Evolutionary conservation across 2,797 vertebrate genomes (phyloP).

Genomic region (Peromyscus melanophrys): DNA sequence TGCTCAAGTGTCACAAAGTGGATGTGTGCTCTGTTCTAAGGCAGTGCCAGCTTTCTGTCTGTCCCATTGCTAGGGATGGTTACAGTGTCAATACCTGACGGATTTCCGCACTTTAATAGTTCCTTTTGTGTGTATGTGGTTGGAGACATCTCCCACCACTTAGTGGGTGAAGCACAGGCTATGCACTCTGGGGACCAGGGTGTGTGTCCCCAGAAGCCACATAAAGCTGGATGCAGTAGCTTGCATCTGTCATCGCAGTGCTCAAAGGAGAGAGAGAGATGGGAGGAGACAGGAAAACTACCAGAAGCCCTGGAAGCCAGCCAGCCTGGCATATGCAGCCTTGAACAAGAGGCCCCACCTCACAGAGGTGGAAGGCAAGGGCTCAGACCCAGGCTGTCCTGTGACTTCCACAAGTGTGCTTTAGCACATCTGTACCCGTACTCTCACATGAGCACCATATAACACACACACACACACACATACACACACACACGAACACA

Average conservation of each 20-base stretch:
- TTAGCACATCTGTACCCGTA: not conserved
- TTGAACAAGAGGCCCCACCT: not conserved
- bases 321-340: not conserved
- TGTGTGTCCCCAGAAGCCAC: not conserved
- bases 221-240: not conserved
- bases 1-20: not conserved
- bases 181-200: not conserved
- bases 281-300: not conserved
- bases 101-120: not conserved
- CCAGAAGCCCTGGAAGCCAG: not conserved
- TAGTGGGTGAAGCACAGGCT: not conserved
- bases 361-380: not conserved
- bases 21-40: not conserved
- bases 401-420: not conserved
- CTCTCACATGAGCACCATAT: not conserved
- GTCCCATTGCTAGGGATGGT: not conserved
- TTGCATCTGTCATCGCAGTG: not conserved
- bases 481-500: not conserved
- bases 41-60: not conserved
- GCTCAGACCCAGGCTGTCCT: not conserved
- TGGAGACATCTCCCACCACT: not conserved
- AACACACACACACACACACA: not conserved
- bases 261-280: not conserved
- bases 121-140: not conserved
- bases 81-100: not conserved